Conservation (phyloP, 2,888 invertebrate species). For the Oxytorus armatus region DNA sequence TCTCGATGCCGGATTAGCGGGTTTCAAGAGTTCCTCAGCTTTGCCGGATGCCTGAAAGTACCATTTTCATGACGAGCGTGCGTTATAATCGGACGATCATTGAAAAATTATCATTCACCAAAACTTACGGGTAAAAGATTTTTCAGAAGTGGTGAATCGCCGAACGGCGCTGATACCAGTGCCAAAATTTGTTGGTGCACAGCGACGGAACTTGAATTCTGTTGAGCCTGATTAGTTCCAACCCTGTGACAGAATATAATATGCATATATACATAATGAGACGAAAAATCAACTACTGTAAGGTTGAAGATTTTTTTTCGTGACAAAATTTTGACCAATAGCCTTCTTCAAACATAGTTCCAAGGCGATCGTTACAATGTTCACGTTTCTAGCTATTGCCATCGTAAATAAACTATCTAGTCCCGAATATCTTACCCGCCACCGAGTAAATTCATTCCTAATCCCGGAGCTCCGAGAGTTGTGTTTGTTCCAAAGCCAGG, state of each 20-base stretch:
- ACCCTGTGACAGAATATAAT: constrained; percentile 69
- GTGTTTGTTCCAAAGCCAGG: constrained; percentile 82
- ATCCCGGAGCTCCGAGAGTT: constrained; percentile 71
- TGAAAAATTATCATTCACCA: no score
- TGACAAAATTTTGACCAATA: no score
- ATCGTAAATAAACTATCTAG: constrained; percentile 46
- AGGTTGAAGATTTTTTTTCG: no score
- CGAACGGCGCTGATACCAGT: constrained; percentile 93
- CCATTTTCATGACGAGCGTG: constrained; percentile 1
- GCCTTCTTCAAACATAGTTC: no score
- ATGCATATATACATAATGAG: constrained; percentile 5
- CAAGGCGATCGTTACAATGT: no score
- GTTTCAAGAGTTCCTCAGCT: constrained; percentile 89
- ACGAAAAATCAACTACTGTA: no score
- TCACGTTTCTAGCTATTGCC: no score
- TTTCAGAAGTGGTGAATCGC: constrained; percentile 94
- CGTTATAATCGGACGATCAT: no score
- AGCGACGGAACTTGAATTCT: constrained; percentile 81
- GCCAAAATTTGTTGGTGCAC: constrained; percentile 91
- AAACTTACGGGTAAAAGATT: constrained; percentile 86
- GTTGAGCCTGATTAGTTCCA: constrained; percentile 78
- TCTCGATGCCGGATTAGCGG: constrained; percentile 90
- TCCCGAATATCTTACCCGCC: constrained; percentile 69
- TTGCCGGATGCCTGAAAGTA: constrained; percentile 86
- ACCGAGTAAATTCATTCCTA: constrained; percentile 77